These are phyloP conservation scores for Xiphorhynchus erythropygius DNA, from an alignment of 2,797 vertebrate species.

Conservation along the genomic window DNA sequence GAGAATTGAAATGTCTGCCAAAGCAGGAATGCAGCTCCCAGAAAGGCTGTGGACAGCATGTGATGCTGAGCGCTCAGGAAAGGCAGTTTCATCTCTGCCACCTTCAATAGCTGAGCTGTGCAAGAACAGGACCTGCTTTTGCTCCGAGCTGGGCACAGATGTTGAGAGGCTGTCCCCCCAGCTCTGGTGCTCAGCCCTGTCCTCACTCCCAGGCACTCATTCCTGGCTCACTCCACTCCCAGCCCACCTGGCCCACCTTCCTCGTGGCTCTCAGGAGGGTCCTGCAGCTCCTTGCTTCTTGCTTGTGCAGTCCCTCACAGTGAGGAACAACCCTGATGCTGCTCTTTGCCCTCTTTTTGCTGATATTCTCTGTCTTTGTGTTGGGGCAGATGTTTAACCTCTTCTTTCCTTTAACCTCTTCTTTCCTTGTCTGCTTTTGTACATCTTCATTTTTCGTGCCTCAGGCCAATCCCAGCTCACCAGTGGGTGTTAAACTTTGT, in stretches of 20 bases:
- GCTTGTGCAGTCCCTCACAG: background rate
- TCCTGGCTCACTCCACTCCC: background rate
- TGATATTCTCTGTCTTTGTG: background rate
- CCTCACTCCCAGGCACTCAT: background rate
- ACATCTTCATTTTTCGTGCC: background rate
- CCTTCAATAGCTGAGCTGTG: background rate
- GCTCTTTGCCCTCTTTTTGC: background rate
- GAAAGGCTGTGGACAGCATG: background rate
- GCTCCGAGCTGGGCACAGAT: background rate
- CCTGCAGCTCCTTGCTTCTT: background rate
- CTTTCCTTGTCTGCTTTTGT: background rate
- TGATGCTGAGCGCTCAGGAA: background rate
- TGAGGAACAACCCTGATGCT: accelerated
- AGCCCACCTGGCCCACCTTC: background rate
- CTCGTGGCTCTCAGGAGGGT: background rate
- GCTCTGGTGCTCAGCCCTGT: background rate
- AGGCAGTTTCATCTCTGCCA: background rate
- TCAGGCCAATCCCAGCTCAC: background rate
- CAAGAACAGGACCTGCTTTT: background rate
- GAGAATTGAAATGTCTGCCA: background rate
- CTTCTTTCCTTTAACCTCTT: no score
- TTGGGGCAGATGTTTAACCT: background rate
- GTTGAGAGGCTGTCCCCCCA: background rate
- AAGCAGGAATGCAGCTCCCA: background rate
- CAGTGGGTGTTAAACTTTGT: background rate